phyloP scores from a whole-genome alignment of 2,113 vertebrate species.

The Sceloporus tristichus region DNA sequence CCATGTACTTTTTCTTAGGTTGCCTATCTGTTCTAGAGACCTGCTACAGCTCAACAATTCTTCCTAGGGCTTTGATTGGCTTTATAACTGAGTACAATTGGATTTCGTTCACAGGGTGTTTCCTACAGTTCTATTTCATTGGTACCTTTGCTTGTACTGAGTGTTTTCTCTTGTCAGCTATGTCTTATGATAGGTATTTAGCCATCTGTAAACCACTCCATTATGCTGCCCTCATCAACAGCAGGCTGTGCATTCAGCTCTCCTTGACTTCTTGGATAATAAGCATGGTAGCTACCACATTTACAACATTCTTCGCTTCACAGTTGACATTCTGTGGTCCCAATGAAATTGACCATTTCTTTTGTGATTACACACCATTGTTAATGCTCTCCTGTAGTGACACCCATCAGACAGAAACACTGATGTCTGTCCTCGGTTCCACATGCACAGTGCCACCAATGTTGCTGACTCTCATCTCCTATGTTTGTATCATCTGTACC shows the following conservation, averaged over 20 bases:
- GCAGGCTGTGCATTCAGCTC: slow-evolving; percentile 34
- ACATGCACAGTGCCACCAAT: background rate
- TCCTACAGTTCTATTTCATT: slow-evolving; percentile 70
- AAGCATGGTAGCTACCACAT: slow-evolving; percentile 12
- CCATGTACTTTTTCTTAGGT: slow-evolving; percentile 12
- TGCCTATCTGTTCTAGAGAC: background rate
- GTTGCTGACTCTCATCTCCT: background rate
- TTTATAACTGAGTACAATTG: background rate
- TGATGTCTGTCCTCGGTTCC: background rate
- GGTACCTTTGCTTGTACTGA: slow-evolving; percentile 58
- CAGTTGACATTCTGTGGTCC: slow-evolving; percentile 15
- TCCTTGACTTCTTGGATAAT: slow-evolving; percentile 55
- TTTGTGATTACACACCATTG: slow-evolving; percentile 21
- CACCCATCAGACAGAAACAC: background rate
- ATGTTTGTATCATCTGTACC: slow-evolving; percentile 16
- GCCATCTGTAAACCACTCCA: slow-evolving; percentile 18
- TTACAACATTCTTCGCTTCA: slow-evolving; percentile 2
- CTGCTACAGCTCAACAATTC: background rate
- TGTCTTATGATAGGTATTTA: slow-evolving; percentile 39
- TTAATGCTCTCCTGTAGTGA: slow-evolving; percentile 35
- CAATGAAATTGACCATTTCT: slow-evolving; percentile 23
- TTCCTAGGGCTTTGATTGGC: background rate
- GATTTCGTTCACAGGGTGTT: slow-evolving; percentile 67
- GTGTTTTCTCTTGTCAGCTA: slow-evolving; percentile 63
- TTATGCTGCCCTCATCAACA: slow-evolving; percentile 71